Percentiles rank a stretch among this genome's conserved stretches.
These are phyloP conservation scores for Mycteria americana DNA, from an alignment of 2,797 vertebrate genomes.

Conservation along the genomic window DNA sequence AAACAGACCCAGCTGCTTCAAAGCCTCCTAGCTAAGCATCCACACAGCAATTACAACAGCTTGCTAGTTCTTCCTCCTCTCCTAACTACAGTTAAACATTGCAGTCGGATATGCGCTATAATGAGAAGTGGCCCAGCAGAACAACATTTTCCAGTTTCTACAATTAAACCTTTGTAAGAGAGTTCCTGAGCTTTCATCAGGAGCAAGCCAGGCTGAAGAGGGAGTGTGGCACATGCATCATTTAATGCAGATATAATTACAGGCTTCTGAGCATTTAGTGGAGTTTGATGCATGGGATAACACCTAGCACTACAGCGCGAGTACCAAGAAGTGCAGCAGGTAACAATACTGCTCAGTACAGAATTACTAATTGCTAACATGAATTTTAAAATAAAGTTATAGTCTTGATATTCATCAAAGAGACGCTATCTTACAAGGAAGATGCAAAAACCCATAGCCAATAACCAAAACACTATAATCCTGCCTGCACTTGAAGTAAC, in stretches of 20 bases:
- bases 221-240: not conserved
- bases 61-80: not conserved
- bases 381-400: not conserved
- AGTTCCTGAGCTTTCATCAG: not conserved
- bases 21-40: not conserved
- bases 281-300: not conserved
- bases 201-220: not conserved
- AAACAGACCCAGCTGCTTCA: not conserved
- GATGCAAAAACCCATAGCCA: not conserved
- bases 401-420: not conserved
- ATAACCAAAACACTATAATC: not conserved
- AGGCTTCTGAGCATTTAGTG: not conserved
- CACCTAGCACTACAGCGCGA: not conserved
- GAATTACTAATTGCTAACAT: not conserved
- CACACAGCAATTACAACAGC: not conserved
- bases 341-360: not conserved
- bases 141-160: slow-evolving; percentile 7
- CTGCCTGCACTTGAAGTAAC: not conserved
- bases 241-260: not conserved
- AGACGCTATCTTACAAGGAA: not conserved
- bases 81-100: not conserved
- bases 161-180: not conserved
- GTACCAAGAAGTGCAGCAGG: not conserved
- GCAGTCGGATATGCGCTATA: not conserved
- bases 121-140: not conserved